These are phyloP conservation scores for Myocastor coypus DNA, from an alignment of 2,113 vertebrate species.

Conservation along the genomic window DNA sequence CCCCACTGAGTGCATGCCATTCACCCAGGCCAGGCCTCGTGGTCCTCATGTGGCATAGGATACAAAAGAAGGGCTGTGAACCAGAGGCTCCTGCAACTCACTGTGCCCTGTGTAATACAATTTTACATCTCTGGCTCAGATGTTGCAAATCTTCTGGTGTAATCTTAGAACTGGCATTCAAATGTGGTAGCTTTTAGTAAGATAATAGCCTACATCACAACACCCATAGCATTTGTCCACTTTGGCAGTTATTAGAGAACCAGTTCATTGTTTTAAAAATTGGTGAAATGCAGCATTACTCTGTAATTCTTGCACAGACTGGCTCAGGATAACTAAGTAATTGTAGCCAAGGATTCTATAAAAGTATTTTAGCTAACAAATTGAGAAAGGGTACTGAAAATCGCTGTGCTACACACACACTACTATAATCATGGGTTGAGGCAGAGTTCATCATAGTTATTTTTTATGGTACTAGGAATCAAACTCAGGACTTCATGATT, in stretches of 20 bases:
- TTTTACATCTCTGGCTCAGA: neutral
- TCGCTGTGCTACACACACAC: neutral
- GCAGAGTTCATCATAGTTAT: neutral
- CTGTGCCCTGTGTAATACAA: accelerated
- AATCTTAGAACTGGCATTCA: neutral
- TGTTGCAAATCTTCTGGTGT: neutral
- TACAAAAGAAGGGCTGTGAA: neutral
- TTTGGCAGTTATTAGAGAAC: neutral
- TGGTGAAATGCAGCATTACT: neutral
- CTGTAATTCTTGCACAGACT: neutral
- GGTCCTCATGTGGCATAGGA: neutral
- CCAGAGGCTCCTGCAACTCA: neutral
- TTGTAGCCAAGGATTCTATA: neutral
- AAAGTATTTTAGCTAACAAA: neutral
- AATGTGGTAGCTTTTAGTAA: neutral
- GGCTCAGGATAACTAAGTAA: neutral
- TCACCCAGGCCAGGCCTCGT: neutral
- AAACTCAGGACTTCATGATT: too few species aligned
- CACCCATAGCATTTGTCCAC: neutral
- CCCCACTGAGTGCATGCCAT: too few species aligned
- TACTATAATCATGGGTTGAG: neutral
- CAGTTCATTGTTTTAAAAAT: conserved; percentile 10
- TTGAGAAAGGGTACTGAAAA: conserved; percentile 15
- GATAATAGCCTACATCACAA: neutral
- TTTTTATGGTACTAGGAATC: too few species aligned